These are phyloP conservation scores for Alloplasta piceator DNA, from an alignment of 2,888 invertebrate genomes.

Conservation along the genomic window DNA sequence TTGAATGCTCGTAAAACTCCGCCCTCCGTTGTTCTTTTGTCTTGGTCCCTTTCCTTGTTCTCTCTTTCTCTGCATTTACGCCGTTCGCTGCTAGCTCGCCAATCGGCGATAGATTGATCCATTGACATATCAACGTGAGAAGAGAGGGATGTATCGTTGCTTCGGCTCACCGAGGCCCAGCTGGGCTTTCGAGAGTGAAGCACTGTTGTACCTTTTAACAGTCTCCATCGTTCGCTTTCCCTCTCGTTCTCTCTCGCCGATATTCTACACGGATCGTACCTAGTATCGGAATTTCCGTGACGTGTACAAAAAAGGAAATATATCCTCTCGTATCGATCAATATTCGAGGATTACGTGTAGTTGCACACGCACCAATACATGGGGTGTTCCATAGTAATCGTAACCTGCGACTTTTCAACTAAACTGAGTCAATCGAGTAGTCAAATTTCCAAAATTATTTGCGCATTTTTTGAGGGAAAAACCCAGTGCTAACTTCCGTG, in stretches of 20 bases:
- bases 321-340: conserved; percentile 42
- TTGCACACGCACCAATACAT: no score
- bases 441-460: no score
- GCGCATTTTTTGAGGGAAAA: no score
- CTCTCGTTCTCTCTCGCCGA: conserved; percentile 27
- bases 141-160: conserved; percentile 49
- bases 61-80: conserved; percentile 3
- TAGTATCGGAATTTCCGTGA: conserved; percentile 47
- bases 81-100: conserved; percentile 12
- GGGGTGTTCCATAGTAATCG: no score
- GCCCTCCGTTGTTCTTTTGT: neutral
- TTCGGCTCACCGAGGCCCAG: conserved; percentile 43
- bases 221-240: conserved; percentile 14
- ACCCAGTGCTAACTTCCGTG: no score
- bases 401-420: no score
- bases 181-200: conserved; percentile 19
- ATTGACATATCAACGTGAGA: conserved; percentile 45
- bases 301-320: conserved; percentile 38
- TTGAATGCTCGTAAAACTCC: conserved; percentile 31
- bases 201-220: conserved; percentile 13
- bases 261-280: conserved; percentile 51
- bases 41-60: neutral
- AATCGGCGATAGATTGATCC: conserved; percentile 48
- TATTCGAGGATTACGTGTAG: conserved; percentile 8
- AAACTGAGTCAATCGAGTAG: no score